These are phyloP conservation scores for Scyliorhinus canicula DNA, from an alignment of 2,797 vertebrate genomes.

Conservation along the genomic window DNA sequence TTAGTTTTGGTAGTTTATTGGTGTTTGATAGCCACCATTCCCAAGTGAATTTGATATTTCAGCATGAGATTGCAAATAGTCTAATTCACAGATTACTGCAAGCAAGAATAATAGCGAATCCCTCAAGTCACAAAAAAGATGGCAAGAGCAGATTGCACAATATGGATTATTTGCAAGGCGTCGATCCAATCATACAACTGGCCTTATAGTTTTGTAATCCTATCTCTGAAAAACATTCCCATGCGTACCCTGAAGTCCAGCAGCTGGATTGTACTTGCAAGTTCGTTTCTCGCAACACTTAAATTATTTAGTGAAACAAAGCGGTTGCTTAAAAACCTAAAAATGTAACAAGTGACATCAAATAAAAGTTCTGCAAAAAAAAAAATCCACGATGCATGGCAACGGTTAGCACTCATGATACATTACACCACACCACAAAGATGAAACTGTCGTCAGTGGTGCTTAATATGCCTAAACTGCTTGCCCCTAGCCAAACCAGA, in stretches of 20 bases:
- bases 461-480: background rate
- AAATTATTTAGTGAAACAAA: background rate
- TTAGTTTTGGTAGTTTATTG: background rate
- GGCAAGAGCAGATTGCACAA: background rate
- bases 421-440: background rate
- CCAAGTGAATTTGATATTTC: background rate
- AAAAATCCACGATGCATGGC: background rate
- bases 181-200: background rate
- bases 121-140: background rate
- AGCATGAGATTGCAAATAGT: background rate
- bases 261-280: background rate
- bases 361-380: background rate
- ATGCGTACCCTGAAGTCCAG: background rate
- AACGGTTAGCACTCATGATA: background rate
- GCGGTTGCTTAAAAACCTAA: background rate
- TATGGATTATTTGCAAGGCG: background rate
- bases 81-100: background rate
- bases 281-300: background rate
- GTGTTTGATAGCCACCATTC: background rate
- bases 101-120: background rate
- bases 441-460: background rate
- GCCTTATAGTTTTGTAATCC: background rate
- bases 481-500: conserved; percentile 1
- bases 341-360: background rate
- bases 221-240: background rate